phyloP scores from a whole-genome alignment of 2,113 vertebrate genomes.

The Pycnonotus jocosus region DNA sequence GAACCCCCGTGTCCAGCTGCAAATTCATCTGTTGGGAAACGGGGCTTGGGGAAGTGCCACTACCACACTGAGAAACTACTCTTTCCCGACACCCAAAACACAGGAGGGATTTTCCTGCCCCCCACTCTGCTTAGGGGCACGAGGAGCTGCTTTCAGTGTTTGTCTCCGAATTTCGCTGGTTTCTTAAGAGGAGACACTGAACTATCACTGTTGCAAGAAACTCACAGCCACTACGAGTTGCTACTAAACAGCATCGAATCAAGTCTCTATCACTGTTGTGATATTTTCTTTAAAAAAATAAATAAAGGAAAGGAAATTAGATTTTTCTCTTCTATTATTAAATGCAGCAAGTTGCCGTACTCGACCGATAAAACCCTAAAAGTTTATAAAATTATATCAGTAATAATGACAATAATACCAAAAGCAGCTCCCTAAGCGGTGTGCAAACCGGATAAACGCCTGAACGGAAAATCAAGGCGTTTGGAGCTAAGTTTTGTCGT shows the following conservation, averaged over 20 bases:
- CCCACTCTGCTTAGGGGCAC: background rate
- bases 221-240: background rate
- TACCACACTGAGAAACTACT: background rate
- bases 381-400: background rate
- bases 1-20: background rate
- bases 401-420: background rate
- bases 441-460: background rate
- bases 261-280: background rate
- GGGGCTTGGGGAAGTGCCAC: background rate
- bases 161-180: background rate
- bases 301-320: background rate
- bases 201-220: background rate
- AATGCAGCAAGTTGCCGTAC: background rate
- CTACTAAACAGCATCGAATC: background rate
- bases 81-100: background rate
- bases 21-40: background rate
- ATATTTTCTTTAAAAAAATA: background rate
- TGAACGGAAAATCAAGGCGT: background rate
- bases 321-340: background rate
- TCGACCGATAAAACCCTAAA: background rate
- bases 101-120: background rate
- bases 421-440: background rate
- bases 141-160: background rate
- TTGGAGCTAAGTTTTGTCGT: background rate
- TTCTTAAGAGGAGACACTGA: background rate